Evolutionary conservation across 2,113 vertebrate species (phyloP).

Genomic region (Ancistrus triradiatus): DNA sequence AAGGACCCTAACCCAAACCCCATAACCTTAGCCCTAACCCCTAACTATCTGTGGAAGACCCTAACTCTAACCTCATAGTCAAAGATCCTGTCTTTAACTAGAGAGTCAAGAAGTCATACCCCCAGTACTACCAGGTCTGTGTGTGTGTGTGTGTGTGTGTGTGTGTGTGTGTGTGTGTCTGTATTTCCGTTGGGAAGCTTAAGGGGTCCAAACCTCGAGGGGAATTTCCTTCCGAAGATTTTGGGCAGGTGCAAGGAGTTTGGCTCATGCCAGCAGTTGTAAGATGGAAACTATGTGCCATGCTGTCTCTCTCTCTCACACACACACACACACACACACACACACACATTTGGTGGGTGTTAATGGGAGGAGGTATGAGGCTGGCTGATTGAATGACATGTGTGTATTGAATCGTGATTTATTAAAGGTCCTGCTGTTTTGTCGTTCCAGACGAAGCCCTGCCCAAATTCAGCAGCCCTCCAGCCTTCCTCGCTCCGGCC

Average conservation of each 20-base stretch:
- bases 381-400: conserved; percentile 58
- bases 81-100: conserved; percentile 24
- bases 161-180: conserved; percentile 3
- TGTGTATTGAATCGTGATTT: conserved; percentile 15
- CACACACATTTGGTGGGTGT: conserved; percentile 35
- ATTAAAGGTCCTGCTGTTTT: too few species aligned
- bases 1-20: too few species aligned
- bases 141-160: conserved; percentile 15
- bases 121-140: conserved; percentile 28
- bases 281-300: conserved; percentile 54
- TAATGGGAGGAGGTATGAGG: conserved; percentile 56
- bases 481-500: background rate
- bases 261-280: conserved; percentile 20
- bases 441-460: too few species aligned
- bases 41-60: too few species aligned
- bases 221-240: conserved; percentile 60
- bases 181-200: background rate
- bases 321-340: conserved; percentile 25
- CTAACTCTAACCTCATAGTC: conserved; percentile 6
- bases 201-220: conserved; percentile 28
- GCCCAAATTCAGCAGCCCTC: background rate
- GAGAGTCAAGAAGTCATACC: conserved; percentile 10
- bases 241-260: conserved; percentile 59
- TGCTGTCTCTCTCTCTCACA: background rate
- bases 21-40: too few species aligned